phyloP scores from a whole-genome alignment of 2,888 invertebrate genomes.

The Rhamphomyia laevipes region DNA sequence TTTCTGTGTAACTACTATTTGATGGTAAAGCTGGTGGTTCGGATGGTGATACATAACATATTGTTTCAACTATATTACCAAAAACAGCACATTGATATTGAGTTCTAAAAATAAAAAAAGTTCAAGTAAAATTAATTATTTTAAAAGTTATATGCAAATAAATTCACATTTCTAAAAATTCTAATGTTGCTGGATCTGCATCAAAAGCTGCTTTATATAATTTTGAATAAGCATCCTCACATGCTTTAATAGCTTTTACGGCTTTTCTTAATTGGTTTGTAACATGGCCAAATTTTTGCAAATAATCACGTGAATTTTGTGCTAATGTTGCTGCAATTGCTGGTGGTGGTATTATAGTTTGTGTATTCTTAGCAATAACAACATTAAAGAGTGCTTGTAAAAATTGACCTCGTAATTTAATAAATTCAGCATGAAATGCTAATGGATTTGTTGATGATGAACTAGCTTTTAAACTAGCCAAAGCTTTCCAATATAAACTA shows the following conservation, averaged over 20 bases:
- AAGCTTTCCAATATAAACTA: constrained; percentile 51
- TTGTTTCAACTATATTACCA: constrained; percentile 33
- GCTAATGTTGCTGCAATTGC: constrained; percentile 79
- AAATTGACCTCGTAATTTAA: constrained; percentile 61
- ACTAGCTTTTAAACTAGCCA: constrained; percentile 41
- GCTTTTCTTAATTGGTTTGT: constrained; percentile 67
- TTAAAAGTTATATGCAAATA: neutral
- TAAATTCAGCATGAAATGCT: constrained; percentile 63
- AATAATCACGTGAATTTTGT: constrained; percentile 62
- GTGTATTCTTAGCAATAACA: constrained; percentile 39
- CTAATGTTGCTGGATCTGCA: constrained; percentile 66
- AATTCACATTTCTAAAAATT: constrained; percentile 54
- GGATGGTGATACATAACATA: constrained; percentile 35
- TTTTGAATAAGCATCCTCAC: constrained; percentile 62
- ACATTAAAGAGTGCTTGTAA: constrained; percentile 46
- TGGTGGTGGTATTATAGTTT: constrained; percentile 82
- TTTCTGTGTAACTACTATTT: constrained; percentile 33
- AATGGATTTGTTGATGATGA: constrained; percentile 38
- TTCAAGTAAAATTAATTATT: constrained; percentile 17
- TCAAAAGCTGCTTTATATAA: constrained; percentile 77
- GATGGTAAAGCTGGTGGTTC: constrained; percentile 32
- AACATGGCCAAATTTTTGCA: constrained; percentile 67
- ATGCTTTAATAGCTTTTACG: constrained; percentile 53
- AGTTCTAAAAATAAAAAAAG: constrained; percentile 15
- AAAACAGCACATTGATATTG: constrained; percentile 34